Conservation (phyloP, 2,797 vertebrate species). For the Crypturellus tataupa region DNA sequence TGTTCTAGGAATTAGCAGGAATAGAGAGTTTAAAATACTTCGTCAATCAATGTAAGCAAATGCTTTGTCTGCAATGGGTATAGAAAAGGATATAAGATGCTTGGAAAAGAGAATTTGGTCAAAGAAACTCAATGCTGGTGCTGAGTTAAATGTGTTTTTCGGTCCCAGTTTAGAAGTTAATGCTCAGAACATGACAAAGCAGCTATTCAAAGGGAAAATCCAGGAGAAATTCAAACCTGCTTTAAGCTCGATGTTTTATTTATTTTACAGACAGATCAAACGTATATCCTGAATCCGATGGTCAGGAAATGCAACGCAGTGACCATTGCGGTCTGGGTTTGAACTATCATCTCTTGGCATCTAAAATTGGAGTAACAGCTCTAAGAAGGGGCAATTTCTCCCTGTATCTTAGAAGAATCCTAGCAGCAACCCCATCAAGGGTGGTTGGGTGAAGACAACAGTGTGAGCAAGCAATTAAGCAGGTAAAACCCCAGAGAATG, state of each 20-base stretch:
- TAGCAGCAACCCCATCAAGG: neutral
- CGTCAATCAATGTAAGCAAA: neutral
- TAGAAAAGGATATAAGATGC: neutral
- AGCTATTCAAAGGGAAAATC: neutral
- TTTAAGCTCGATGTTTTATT: neutral
- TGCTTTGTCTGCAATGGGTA: neutral
- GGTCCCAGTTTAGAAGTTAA: neutral
- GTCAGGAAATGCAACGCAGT: neutral
- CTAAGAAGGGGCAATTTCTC: neutral
- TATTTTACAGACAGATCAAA: neutral
- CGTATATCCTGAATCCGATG: neutral
- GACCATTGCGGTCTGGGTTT: neutral
- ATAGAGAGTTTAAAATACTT: neutral
- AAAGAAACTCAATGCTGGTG: neutral
- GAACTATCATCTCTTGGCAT: neutral
- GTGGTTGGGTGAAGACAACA: neutral
- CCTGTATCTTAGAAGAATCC: neutral
- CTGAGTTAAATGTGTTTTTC: neutral
- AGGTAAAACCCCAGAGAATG: neutral
- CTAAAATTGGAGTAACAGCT: neutral
- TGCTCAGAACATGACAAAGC: neutral
- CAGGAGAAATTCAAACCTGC: neutral
- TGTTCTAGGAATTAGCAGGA: neutral
- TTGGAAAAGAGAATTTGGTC: neutral
- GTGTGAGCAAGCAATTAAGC: neutral